phyloP scores from a whole-genome alignment of 2,888 invertebrate genomes.

The Pseudoips prasinana region DNA sequence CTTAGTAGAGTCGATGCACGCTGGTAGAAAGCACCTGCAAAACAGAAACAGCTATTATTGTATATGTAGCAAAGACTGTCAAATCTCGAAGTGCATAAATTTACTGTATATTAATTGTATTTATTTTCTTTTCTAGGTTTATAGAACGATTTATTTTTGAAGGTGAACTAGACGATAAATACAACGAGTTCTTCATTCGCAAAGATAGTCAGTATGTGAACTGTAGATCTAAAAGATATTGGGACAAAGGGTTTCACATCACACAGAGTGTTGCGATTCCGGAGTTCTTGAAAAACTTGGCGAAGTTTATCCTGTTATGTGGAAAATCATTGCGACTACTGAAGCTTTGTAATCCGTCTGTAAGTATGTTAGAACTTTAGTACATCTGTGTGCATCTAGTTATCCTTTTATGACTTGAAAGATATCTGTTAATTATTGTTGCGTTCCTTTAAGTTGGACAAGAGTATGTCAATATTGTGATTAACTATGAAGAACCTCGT shows the following conservation, averaged over 20 bases:
- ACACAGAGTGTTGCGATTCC: constrained; percentile 82
- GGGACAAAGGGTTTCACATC: constrained; percentile 84
- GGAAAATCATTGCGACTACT: constrained; percentile 88
- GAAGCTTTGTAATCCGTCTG: constrained; percentile 86
- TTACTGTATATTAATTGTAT: too few species aligned
- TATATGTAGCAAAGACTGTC: too few species aligned
- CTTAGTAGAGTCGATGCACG: too few species aligned
- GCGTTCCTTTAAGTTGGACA: too few species aligned
- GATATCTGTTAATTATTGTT: too few species aligned
- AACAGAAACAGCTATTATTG: too few species aligned
- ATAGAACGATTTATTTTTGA: constrained; percentile 93
- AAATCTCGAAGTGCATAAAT: too few species aligned
- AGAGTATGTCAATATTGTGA: too few species aligned
- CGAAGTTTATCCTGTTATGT: constrained; percentile 86
- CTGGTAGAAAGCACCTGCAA: too few species aligned
- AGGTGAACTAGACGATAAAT: constrained; percentile 90
- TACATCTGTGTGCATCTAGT: too few species aligned
- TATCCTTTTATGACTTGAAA: too few species aligned
- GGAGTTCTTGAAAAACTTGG: constrained; percentile 84
- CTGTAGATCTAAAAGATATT: constrained; percentile 84
- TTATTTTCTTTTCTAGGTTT: constrained; percentile 69
- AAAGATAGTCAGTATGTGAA: constrained; percentile 85
- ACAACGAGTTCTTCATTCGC: constrained; percentile 92
- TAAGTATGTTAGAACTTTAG: constrained; percentile 80
- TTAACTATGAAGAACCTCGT: too few species aligned